Conservation (phyloP, 2,888 invertebrate species). For the Rosalia funebris region DNA sequence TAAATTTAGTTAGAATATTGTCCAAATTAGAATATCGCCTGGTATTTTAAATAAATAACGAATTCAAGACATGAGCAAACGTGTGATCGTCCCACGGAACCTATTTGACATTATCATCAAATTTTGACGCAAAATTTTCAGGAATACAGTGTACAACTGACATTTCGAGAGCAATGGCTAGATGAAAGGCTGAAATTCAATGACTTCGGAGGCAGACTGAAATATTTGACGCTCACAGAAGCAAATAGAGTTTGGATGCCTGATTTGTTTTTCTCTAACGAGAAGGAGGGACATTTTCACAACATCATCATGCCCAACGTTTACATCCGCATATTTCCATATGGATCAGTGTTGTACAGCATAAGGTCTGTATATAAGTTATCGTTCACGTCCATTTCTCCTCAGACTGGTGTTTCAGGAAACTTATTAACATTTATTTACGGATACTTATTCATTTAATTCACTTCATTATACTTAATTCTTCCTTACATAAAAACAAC, state of each 20-base stretch:
- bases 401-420: not conserved
- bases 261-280: conserved; percentile 97
- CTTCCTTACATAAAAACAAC: no score
- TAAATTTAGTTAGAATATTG: no score
- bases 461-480: no score
- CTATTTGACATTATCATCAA: conserved; percentile 5
- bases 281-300: conserved; percentile 97
- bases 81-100: not conserved
- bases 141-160: conserved; percentile 98
- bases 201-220: conserved; percentile 87
- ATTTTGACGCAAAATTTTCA: conserved; percentile 66
- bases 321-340: conserved; percentile 94
- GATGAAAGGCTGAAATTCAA: conserved; percentile 92
- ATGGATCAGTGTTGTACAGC: conserved; percentile 95
- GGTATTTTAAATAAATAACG: conserved; percentile 5
- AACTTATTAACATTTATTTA: no score
- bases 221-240: conserved; percentile 92
- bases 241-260: conserved; percentile 98
- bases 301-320: conserved; percentile 98
- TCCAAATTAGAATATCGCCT: no score
- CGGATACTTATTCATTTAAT: no score
- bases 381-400: no score
- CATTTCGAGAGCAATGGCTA: conserved; percentile 97
- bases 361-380: conserved; percentile 72
- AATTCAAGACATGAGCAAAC: not conserved